These are phyloP conservation scores for Oreochromis spilurus DNA, from an alignment of 2,113 vertebrate genomes.

Conservation along the genomic window DNA sequence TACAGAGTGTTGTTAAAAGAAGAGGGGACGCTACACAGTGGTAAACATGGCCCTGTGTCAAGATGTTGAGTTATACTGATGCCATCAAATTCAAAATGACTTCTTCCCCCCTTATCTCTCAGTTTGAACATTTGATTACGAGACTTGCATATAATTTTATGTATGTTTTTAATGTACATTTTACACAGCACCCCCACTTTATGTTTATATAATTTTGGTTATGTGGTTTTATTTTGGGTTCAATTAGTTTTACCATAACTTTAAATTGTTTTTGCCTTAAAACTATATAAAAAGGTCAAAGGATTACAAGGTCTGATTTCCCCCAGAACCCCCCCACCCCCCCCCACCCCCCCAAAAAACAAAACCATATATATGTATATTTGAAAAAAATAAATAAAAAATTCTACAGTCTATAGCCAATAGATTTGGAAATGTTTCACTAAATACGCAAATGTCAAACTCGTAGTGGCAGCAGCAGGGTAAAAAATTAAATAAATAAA, in stretches of 20 bases:
- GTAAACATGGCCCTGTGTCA: not conserved
- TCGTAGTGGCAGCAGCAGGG: not conserved
- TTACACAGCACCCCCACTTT: not conserved
- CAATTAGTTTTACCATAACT: not conserved
- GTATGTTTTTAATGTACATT: not conserved
- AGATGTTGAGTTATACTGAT: not conserved
- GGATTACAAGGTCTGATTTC: not conserved
- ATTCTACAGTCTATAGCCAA: not conserved
- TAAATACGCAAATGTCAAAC: not conserved
- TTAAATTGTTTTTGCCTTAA: not conserved
- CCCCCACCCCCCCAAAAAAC: not conserved
- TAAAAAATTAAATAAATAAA: not conserved
- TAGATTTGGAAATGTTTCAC: not conserved
- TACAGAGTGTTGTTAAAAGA: not conserved
- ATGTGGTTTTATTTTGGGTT: not conserved
- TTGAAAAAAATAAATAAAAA: not conserved
- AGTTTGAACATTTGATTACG: not conserved
- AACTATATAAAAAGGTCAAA: not conserved
- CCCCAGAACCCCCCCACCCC: not conserved
- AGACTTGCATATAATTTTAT: not conserved
- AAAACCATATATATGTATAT: not conserved
- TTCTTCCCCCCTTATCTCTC: not conserved
- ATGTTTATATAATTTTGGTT: not conserved
- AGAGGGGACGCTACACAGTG: not conserved
- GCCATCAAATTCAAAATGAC: not conserved